Percentiles rank a stretch among this genome's conserved stretches.
phyloP scores from a whole-genome alignment of 2,113 vertebrate genomes.

The Hylia prasina region DNA sequence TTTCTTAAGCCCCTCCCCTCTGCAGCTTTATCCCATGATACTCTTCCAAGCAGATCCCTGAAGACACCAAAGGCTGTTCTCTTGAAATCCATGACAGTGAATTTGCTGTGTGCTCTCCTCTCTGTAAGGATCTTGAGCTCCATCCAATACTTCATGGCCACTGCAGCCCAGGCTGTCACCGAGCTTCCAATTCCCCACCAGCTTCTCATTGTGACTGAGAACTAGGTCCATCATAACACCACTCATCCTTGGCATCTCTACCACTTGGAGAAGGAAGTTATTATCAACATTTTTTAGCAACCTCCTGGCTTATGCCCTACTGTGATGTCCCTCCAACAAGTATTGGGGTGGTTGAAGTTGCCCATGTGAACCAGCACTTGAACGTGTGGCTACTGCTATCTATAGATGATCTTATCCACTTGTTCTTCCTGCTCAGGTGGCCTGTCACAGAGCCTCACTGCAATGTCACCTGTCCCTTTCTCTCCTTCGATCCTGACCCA shows the following conservation, averaged over 20 bases:
- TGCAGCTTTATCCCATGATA: not conserved
- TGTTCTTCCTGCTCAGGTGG: not conserved
- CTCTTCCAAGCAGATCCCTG: not conserved
- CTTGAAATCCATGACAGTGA: not conserved
- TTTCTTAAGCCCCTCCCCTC: not conserved
- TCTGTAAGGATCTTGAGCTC: not conserved
- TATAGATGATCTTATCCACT: not conserved
- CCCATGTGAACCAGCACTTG: not conserved
- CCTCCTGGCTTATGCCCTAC: not conserved
- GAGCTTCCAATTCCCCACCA: not conserved
- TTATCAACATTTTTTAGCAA: not conserved
- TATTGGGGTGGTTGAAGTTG: not conserved
- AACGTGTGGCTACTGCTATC: not conserved
- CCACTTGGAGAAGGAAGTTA: not conserved
- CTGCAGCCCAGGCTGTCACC: not conserved
- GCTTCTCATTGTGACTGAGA: not conserved
- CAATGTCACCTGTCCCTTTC: not conserved
- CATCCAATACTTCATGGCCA: not conserved
- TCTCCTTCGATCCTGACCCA: not conserved
- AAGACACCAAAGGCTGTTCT: not conserved
- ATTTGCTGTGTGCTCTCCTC: not conserved
- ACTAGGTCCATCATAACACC: not conserved
- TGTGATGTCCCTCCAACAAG: not conserved
- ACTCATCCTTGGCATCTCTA: not conserved
- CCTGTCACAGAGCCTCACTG: not conserved